Evolutionary conservation across 2,797 vertebrate genomes (phyloP).

Genomic region (Poecilia picta): DNA sequence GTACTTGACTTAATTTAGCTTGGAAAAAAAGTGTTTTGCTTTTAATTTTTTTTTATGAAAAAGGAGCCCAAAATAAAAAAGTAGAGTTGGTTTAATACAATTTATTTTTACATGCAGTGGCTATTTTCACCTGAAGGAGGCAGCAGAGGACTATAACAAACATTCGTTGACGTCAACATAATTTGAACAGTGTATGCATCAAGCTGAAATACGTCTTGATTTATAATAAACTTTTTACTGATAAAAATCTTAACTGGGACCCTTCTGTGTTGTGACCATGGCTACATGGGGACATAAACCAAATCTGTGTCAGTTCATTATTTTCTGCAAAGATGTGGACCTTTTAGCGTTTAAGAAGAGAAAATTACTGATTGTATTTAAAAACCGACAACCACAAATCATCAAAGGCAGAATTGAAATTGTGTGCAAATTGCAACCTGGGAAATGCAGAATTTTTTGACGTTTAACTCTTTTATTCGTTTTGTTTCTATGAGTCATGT

Average conservation of each 20-base stretch:
- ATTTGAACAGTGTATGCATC: background rate
- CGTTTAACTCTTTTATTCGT: background rate
- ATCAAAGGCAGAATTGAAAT: background rate
- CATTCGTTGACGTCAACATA: background rate
- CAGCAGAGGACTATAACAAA: slow-evolving; percentile 36
- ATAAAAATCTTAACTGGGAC: background rate
- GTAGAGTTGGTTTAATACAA: background rate
- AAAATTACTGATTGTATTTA: background rate
- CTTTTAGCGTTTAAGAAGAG: background rate
- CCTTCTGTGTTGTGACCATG: background rate
- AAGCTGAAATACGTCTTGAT: background rate
- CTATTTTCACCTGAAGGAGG: slow-evolving; percentile 45
- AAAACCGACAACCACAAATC: background rate
- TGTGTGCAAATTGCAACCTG: background rate
- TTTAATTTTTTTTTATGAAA: background rate
- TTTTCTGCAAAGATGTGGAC: background rate
- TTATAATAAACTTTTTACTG: background rate
- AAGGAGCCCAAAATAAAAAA: background rate
- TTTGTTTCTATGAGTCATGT: background rate
- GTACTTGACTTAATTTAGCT: background rate
- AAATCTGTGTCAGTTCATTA: background rate
- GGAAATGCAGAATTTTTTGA: background rate
- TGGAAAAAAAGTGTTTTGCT: background rate
- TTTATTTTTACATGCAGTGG: background rate
- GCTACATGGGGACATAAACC: background rate